These are phyloP conservation scores for Cydia strobilella DNA, from an alignment of 1,140 invertebrate genomes.

Conservation along the genomic window DNA sequence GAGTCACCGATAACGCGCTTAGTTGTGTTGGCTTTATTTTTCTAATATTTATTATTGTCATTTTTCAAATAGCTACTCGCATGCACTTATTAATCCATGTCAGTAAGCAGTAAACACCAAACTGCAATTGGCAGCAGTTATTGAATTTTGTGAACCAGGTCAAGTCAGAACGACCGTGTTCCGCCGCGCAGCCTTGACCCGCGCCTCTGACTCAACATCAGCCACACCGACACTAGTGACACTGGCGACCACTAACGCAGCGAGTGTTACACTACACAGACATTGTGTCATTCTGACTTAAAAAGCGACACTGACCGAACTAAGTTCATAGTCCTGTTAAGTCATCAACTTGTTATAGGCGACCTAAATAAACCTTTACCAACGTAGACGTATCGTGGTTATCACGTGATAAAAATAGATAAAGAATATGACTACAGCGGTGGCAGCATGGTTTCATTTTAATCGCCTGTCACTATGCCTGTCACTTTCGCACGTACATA, in stretches of 20 bases:
- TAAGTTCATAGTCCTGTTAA: slow-evolving; percentile 8
- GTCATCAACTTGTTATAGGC: background rate
- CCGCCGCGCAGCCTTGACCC: slow-evolving; percentile 28
- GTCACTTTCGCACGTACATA: too few relatives aligned
- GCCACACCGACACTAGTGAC: background rate
- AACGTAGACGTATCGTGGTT: too few relatives aligned
- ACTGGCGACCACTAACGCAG: background rate
- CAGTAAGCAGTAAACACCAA: slow-evolving; percentile 10
- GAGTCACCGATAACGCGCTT: background rate
- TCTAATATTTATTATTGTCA: background rate
- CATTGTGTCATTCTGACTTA: background rate
- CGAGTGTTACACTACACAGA: background rate
- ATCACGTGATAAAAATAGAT: too few relatives aligned
- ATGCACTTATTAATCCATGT: background rate
- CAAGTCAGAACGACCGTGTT: slow-evolving; percentile 10
- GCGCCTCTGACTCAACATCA: slow-evolving; percentile 16
- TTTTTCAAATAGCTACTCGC: background rate
- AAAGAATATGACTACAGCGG: too few relatives aligned
- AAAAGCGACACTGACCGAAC: background rate
- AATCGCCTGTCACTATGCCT: too few relatives aligned
- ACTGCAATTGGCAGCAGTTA: slow-evolving; percentile 20
- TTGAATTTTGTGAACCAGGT: slow-evolving; percentile 31
- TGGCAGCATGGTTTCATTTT: too few relatives aligned
- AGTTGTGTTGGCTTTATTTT: background rate
- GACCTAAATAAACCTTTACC: background rate